Percentiles rank a stretch among this genome's conserved stretches.
Conservation (phyloP, 2,888 invertebrate species). For the Anoncus sp. region DNA sequence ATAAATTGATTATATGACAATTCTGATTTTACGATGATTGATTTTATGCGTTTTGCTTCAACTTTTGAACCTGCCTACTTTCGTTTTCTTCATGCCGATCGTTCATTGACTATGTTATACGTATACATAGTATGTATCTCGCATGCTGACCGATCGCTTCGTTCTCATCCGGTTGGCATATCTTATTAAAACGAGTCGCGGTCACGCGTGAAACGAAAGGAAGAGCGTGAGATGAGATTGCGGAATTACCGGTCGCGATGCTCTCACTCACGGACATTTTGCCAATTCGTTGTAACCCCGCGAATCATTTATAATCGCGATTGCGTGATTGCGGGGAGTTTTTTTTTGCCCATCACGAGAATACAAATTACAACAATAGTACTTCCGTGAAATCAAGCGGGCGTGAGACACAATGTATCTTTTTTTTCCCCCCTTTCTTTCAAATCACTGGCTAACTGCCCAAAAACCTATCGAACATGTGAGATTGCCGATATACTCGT, state of each 20-base stretch:
- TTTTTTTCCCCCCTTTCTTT: slow-evolving; percentile 1
- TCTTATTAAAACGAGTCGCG: slow-evolving; percentile 21
- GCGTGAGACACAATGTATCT: slow-evolving; percentile 6
- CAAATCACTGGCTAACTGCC: slow-evolving; percentile 30
- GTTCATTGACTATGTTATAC: neutral
- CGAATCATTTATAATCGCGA: slow-evolving; percentile 51
- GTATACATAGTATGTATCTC: neutral
- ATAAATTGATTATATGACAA: neutral
- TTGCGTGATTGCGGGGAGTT: slow-evolving; percentile 44
- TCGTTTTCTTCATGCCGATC: slow-evolving; percentile 13
- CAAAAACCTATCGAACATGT: slow-evolving; percentile 29
- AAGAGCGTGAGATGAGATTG: slow-evolving; percentile 53
- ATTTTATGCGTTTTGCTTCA: neutral
- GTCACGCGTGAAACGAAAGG: slow-evolving; percentile 36
- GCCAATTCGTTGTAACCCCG: slow-evolving; percentile 42
- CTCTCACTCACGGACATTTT: slow-evolving; percentile 22
- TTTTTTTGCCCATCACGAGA: slow-evolving; percentile 28
- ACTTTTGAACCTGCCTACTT: neutral
- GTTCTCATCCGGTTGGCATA: slow-evolving; percentile 24
- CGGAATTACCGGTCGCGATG: slow-evolving; percentile 28
- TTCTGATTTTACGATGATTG: neutral
- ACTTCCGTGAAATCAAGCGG: slow-evolving; percentile 49
- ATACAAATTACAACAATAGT: slow-evolving; percentile 37
- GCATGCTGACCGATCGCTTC: slow-evolving; percentile 5
- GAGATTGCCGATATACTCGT: slow-evolving; percentile 22